These are phyloP conservation scores for Tiphia femorata DNA, from an alignment of 2,888 invertebrate genomes.

Conservation along the genomic window DNA sequence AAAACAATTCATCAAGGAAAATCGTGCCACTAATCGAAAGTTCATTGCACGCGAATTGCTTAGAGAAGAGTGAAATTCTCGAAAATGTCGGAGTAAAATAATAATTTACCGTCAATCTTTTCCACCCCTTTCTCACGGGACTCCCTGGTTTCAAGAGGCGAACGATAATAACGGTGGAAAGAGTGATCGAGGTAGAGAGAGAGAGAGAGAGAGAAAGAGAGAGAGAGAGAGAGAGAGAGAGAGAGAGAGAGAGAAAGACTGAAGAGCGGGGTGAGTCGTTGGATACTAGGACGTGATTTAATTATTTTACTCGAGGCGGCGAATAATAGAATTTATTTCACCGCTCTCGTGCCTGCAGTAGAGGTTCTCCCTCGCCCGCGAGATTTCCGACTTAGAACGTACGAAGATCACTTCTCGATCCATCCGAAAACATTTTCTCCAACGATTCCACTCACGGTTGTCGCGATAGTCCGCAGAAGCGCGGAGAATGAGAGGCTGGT, in stretches of 20 bases:
- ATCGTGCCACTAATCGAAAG: constrained; percentile 34
- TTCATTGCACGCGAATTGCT: background rate
- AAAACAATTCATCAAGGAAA: constrained; percentile 41
- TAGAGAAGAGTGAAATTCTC: constrained; percentile 30
- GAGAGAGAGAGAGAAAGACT: constrained; percentile 20
- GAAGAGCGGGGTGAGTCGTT: constrained; percentile 24
- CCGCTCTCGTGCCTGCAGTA: constrained; percentile 57
- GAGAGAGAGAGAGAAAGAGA: constrained; percentile 6
- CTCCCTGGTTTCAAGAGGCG: too few species aligned
- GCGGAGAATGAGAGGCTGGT: too few species aligned
- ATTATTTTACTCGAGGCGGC: constrained; percentile 58
- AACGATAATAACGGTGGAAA: too few species aligned
- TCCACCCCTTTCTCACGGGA: constrained; percentile 57
- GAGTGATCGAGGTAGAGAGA: too few species aligned
- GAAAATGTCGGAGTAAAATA: constrained; percentile 64
- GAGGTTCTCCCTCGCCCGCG: too few species aligned
- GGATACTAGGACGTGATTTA: constrained; percentile 53
- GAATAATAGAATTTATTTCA: constrained; percentile 65
- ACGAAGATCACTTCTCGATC: too few species aligned
- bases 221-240: constrained; percentile 5
- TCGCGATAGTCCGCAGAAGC: too few species aligned
- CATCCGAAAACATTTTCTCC: too few species aligned
- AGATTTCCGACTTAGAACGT: constrained; percentile 25
- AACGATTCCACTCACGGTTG: too few species aligned
- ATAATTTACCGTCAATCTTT: constrained; percentile 67